Evolutionary conservation across 2,797 vertebrate genomes (phyloP).

Genomic region (Mormyrus hasselquistii): DNA sequence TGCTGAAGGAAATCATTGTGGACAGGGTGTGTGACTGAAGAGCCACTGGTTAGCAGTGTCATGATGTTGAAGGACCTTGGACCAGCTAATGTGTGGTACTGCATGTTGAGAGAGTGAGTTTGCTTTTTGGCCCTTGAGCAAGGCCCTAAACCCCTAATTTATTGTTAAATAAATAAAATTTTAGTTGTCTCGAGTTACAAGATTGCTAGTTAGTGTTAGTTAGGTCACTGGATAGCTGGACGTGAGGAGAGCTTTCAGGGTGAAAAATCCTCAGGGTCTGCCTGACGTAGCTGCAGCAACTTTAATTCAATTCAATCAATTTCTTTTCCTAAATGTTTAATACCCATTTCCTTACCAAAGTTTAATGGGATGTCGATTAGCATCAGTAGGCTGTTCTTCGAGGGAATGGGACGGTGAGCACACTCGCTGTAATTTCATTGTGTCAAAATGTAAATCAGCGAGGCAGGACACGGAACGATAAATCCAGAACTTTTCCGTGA

Average conservation of each 20-base stretch:
- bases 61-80: not conserved
- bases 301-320: not conserved
- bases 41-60: not conserved
- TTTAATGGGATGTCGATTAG: not conserved
- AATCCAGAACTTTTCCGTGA: not conserved
- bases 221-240: not conserved
- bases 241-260: not conserved
- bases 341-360: slow-evolving; percentile 1
- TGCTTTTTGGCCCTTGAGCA: not conserved
- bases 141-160: not conserved
- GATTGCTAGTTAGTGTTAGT: not conserved
- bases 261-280: not conserved
- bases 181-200: not conserved
- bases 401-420: not conserved
- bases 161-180: not conserved
- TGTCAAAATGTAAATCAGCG: not conserved
- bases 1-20: not conserved
- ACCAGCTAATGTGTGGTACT: not conserved
- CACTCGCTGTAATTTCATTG: not conserved
- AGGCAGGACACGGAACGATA: not conserved
- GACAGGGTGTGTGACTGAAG: not conserved
- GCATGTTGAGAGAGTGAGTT: not conserved
- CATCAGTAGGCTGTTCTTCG: not conserved
- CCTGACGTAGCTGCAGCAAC: not conserved
- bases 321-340: not conserved